Evolutionary conservation across 1,140 invertebrate species (phyloP), one percentile per base, ranked within the genome.

Genomic region (Habropoda laboriosa): DNA sequence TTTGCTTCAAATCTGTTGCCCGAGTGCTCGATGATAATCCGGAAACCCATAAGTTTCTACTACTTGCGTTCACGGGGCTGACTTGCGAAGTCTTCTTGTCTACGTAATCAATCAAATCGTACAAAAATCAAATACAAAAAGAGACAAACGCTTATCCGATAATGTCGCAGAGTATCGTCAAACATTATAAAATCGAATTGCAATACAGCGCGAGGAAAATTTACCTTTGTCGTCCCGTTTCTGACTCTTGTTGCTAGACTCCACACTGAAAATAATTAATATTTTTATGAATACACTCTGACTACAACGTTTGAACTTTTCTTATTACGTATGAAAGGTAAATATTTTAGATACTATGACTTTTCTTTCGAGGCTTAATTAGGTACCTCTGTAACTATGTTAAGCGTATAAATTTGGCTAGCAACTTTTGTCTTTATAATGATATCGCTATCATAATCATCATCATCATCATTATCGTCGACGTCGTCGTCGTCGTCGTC

Each of bases 41-140:
- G 88, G 97, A 98, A 55, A 99, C 97, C 98, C 98, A 99, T 8
- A 99, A 93, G 91, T 98, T 97, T 64, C 96, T 94, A 84, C 94
- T 94, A 42, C 93, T 94, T 40, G 93, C 90, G 79, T 93, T 92
- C 64, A 90, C 88, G 67, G 92, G 77, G 68, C 80, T 88, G 30
- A 80, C 77, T 45, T 87, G 88, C 7, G 87, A 85, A 49, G 71
- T 80, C 75, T 93, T 93, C 55, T 91, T 92, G 55, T 93, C 93
- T 93, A 70, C n/a, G 78, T 57, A 84, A 70, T 18, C 0, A 66
- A 42, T 18, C 3, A 38, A 42, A 12, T 42, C n/a, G 32, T 63
- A 67, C 58, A 61, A 13, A 32, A 71, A 81, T 79, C 5, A 38
- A 38, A 51, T n/a, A n/a, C 7, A 40, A 6, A 18, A 27, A 40